Evolutionary conservation across 2,888 invertebrate genomes (phyloP).

Genomic region (Sminthurides aquaticus): DNA sequence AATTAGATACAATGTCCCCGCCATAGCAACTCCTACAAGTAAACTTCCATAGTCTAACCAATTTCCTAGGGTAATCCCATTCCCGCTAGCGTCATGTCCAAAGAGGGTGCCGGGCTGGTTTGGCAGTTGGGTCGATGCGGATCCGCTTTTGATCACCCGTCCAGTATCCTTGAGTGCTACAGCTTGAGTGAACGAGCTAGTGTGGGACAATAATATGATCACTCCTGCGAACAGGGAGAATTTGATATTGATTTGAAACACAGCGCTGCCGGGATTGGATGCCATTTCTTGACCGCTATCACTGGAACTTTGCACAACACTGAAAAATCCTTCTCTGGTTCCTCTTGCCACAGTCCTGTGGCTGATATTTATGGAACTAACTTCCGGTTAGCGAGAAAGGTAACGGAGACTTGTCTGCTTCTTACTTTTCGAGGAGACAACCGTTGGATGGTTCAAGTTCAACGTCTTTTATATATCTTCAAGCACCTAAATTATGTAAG

Average conservation of each 20-base stretch:
- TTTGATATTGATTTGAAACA: too few relatives aligned
- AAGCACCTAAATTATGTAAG: constrained; percentile 15
- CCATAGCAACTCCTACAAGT: constrained; percentile 34
- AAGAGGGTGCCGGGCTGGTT: constrained; percentile 29
- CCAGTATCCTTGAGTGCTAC: background rate
- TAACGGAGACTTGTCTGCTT: too few relatives aligned
- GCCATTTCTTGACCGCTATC: too few relatives aligned
- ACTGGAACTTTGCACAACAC: too few relatives aligned
- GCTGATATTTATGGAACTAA: too few relatives aligned
- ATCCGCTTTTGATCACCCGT: background rate
- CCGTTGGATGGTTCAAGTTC: background rate
- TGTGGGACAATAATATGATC: background rate
- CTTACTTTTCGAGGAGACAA: too few relatives aligned
- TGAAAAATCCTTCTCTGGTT: too few relatives aligned
- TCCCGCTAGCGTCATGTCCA: constrained; percentile 35
- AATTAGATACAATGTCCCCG: constrained; percentile 35
- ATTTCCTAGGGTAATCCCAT: constrained; percentile 36
- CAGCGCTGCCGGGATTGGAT: background rate
- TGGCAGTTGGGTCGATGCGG: background rate
- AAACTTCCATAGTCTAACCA: constrained; percentile 41
- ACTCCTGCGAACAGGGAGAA: too few relatives aligned
- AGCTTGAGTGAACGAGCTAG: background rate
- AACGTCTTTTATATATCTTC: constrained; percentile 2
- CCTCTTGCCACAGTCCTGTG: too few relatives aligned
- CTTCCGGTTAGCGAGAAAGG: too few relatives aligned